Evolutionary conservation across 2,113 vertebrate species (phyloP), one percentile per base, ranked within the genome.

Genomic region (Micronycteris hirsuta): DNA sequence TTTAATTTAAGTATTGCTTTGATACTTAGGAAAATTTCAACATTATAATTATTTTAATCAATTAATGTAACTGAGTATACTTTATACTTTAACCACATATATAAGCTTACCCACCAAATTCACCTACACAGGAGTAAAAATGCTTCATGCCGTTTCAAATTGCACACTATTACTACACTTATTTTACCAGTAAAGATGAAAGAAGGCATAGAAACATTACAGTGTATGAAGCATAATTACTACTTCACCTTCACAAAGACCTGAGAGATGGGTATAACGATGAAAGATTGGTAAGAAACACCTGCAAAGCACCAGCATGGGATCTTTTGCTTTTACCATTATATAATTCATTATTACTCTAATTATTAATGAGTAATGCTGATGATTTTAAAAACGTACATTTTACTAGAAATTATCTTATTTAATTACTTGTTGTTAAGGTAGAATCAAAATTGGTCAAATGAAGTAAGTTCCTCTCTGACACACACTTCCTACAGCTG

Each of bases 61-160:
- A 45, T 90, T 96, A 87, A 86, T 67, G 26, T 10, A 92, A 95
- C n/a, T 91, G 74, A 28, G 7, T 73, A 76, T 88, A n/a, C 89
- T 36, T 94, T 73, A 76, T 88, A n/a, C 89, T 36, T 94, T 92
- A 82, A 61, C 24, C 33, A 83, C 36, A 58, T 41, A 92, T 26
- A 1, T 56, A 92, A 85, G 31, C 91, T 68, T 56, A 91, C 20
- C 45, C 58, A 95, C 54, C 38, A 93, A 92, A 82, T 71, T 89
- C 77, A 88, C 41, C 47, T 76, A 84, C 20, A n/a, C 12, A 95
- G 87, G 78, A 76, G 31, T 84, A 63, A 94, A 89, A 91, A 36
- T 76, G 28, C 41, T 84, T 84, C 36, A 33, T 82, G 61, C 67
- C 13, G 71, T 67, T 96, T 96, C 67, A 78, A 80, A n/a, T 12